These are phyloP conservation scores for Oligia strigilis DNA, from an alignment of 2,888 invertebrate species.

Conservation along the genomic window DNA sequence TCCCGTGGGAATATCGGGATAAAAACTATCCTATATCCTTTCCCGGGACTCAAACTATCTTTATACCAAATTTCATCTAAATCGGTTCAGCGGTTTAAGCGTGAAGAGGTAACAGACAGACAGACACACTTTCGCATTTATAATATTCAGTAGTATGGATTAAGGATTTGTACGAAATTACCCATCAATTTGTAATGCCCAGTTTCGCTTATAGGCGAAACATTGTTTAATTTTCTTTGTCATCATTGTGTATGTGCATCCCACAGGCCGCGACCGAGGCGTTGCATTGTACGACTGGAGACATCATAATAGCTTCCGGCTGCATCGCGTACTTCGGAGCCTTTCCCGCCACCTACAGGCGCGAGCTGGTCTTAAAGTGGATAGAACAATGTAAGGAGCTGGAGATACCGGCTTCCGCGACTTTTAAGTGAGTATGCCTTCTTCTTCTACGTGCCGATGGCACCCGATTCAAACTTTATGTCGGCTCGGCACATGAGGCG, in stretches of 20 bases:
- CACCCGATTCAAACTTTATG: background rate
- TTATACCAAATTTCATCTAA: too few relatives aligned
- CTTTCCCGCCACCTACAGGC: slow-evolving; percentile 94
- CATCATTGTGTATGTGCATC: slow-evolving; percentile 7
- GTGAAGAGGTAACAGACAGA: too few relatives aligned
- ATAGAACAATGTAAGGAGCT: slow-evolving; percentile 91
- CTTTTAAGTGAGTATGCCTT: slow-evolving; percentile 91
- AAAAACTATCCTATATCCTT: too few relatives aligned
- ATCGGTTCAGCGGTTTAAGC: too few relatives aligned
- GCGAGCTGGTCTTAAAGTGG: slow-evolving; percentile 93
- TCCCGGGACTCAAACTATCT: too few relatives aligned
- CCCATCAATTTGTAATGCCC: background rate
- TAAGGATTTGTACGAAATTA: background rate
- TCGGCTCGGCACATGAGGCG: background rate
- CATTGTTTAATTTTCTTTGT: slow-evolving; percentile 1
- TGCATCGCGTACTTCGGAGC: slow-evolving; percentile 98
- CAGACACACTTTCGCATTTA: too few relatives aligned
- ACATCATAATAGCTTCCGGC: slow-evolving; percentile 96
- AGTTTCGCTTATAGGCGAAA: background rate
- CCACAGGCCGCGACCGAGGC: slow-evolving; percentile 91
- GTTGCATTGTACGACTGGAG: slow-evolving; percentile 94
- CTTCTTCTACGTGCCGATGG: background rate
- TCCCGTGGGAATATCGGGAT: too few relatives aligned
- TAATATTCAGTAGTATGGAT: too few relatives aligned
- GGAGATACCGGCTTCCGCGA: slow-evolving; percentile 93